A percentile compares a stretch with the other conserved stretches of the same genome.
Evolutionary conservation across 2,888 invertebrate species (phyloP).

Genomic region (Parnassius smintheus): DNA sequence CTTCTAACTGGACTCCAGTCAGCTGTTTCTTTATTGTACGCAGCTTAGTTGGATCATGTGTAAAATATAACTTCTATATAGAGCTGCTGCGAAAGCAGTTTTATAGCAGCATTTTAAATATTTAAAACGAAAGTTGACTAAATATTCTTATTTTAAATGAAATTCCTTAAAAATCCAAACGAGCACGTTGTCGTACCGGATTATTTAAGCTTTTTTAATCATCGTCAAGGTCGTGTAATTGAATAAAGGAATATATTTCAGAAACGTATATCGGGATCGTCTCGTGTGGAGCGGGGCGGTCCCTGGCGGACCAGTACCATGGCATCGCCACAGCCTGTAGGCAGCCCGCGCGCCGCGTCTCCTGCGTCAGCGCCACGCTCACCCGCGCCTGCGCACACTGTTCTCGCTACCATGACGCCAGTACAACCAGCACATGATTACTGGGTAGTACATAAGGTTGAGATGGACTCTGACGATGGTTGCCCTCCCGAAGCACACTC

Average conservation of each 20-base stretch:
- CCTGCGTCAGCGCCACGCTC: constrained; percentile 79
- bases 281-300: constrained; percentile 69
- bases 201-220: not conserved
- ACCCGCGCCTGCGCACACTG: constrained; percentile 86
- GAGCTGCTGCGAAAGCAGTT: too few species aligned
- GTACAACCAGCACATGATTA: constrained; percentile 89
- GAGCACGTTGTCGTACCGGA: constrained; percentile 36
- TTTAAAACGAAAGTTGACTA: too few species aligned
- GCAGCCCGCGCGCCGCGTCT: constrained; percentile 68
- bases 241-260: constrained; percentile 49
- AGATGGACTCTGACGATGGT: constrained; percentile 82
- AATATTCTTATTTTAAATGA: too few species aligned
- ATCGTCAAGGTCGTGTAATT: constrained; percentile 2
- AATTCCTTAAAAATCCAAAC: constrained; percentile 27
- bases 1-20: constrained; percentile 78
- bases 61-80: too few species aligned
- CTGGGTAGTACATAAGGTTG: constrained; percentile 80
- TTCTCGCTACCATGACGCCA: constrained; percentile 93
- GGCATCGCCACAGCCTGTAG: constrained; percentile 72
- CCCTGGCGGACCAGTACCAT: constrained; percentile 67
- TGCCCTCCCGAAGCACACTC: constrained; percentile 83
- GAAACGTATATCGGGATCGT: constrained; percentile 56
- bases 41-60: constrained; percentile 21
- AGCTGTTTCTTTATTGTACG: constrained; percentile 61
- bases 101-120: too few species aligned